phyloP scores from a whole-genome alignment of 92 coral and sea anemone genomes.

The Porites evermanni region DNA sequence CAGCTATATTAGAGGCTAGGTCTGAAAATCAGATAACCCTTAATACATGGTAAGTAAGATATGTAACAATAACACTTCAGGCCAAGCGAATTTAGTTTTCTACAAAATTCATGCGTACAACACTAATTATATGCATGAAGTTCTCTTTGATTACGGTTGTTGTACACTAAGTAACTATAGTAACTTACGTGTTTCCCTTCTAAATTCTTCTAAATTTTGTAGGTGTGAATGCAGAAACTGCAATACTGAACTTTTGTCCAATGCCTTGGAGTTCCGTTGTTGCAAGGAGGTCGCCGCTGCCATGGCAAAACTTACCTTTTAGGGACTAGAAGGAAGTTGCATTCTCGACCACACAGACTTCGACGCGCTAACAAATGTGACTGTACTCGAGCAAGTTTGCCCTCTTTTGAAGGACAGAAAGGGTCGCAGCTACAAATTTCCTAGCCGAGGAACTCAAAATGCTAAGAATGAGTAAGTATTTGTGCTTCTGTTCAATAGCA shows the following conservation, averaged over 20 bases:
- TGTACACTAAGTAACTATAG: background rate
- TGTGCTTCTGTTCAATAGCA: background rate
- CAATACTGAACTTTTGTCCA: constrained; percentile 25
- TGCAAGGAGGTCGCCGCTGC: constrained; percentile 50
- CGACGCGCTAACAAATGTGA: constrained; percentile 48
- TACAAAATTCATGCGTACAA: background rate
- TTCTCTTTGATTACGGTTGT: background rate
- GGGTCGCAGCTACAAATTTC: constrained; percentile 54
- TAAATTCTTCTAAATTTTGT: constrained; percentile 8
- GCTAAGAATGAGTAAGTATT: constrained; percentile 52
- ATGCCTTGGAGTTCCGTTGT: constrained; percentile 53
- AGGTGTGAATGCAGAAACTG: constrained; percentile 47
- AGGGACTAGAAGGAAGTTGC: constrained; percentile 50
- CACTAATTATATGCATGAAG: too few relatives aligned
- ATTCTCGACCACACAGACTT: constrained; percentile 51
- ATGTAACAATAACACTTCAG: background rate
- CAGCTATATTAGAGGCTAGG: constrained; percentile 39
- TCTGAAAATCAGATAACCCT: constrained; percentile 23
- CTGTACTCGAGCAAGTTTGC: constrained; percentile 59
- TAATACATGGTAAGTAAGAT: constrained; percentile 46
- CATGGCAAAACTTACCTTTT: constrained; percentile 49
- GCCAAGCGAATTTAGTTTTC: constrained; percentile 21
- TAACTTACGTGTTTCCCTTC: background rate
- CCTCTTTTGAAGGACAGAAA: constrained; percentile 47
- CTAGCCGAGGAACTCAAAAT: constrained; percentile 36